Evolutionary conservation across 2,797 vertebrate genomes (phyloP), one percentile per base, ranked within the genome.

Genomic region (Microctenopoma steveboyesi): DNA sequence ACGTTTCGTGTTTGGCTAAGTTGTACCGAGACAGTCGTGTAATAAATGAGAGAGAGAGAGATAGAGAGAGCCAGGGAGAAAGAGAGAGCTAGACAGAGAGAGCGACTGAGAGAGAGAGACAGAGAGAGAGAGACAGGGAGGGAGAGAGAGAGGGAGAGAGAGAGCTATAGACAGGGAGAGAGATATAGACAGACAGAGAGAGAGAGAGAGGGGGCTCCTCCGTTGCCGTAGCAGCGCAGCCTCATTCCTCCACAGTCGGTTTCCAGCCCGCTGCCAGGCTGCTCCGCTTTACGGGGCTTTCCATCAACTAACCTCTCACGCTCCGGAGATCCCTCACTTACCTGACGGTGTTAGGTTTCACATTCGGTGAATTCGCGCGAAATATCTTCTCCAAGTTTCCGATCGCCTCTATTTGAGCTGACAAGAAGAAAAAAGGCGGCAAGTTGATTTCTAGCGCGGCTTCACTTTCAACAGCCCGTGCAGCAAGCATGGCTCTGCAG

Each of bases 181-280:
- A 22, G 22, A 18, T 18, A 18, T 18, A 18, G 18, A 18, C 18
- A 18, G 18, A 18, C 18, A 18, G 58, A 42, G 55, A 15, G 22
- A 3, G 58, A 8, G 28, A 27, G 28, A 6, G 51, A 3, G 61
- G 16, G 60, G 64, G 69, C 51, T 48, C 10, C 50, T 72, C 76
- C 53, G 82, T 88, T 82, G 78, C 82, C 81, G 62, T 69, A 85
- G 82, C 82, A 85, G 85, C 86, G 68, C 83, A 65, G 86, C 73
- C 68, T 86, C 89, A 90, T 92, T 92, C 89, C 91, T 88, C 50
- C 82, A 88, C 87, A 86, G 72, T 16, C 68, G 43, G 47, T 55
- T 58, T 46, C 35, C 61, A 69, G 54, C 74, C 47, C 35, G 68
- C 4, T 12, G 69, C 60, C 14, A 40, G 8, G 30, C 30, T 33